Percentiles rank a stretch among this genome's conserved stretches.
These are phyloP conservation scores for Miltochrista miniata DNA, from an alignment of 2,888 invertebrate species.

Conservation along the genomic window DNA sequence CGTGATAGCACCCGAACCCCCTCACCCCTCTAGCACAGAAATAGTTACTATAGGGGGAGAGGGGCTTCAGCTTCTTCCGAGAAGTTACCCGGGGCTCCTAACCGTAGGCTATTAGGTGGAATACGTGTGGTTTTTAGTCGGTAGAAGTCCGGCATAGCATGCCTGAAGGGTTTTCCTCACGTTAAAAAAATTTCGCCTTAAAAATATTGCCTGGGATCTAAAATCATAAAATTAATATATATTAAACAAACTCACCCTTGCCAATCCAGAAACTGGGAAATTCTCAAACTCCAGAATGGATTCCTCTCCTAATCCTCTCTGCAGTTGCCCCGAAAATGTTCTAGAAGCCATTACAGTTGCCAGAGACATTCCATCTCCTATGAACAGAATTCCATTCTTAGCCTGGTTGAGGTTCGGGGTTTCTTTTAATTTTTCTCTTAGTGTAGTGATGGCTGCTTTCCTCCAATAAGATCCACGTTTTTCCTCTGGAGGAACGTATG, in stretches of 20 bases:
- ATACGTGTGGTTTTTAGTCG: too few species aligned
- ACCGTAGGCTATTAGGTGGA: too few species aligned
- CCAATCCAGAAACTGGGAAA: conserved; percentile 86
- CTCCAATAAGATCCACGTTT: conserved; percentile 71
- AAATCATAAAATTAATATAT: too few species aligned
- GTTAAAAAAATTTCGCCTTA: too few species aligned
- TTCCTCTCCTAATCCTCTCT: conserved; percentile 84
- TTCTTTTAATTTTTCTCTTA: conserved; percentile 57
- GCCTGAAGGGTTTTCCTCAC: too few species aligned
- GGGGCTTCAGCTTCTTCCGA: too few species aligned
- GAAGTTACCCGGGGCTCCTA: too few species aligned
- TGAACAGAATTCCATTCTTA: conserved; percentile 84
- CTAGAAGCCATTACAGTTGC: conserved; percentile 89
- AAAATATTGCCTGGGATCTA: too few species aligned
- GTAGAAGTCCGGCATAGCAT: too few species aligned
- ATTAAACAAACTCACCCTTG: conserved; percentile 80
- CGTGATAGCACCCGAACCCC: too few species aligned
- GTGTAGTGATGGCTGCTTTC: conserved; percentile 54
- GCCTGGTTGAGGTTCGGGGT: conserved; percentile 74
- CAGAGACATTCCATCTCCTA: conserved; percentile 92
- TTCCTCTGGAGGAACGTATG: conserved; percentile 66
- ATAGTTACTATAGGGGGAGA: too few species aligned
- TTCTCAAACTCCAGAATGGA: conserved; percentile 86
- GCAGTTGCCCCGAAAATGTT: conserved; percentile 86
- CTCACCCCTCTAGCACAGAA: too few species aligned